Percentiles rank a stretch among this genome's conserved stretches.
phyloP scores from a whole-genome alignment of 2,797 vertebrate genomes.

The Labroides dimidiatus region DNA sequence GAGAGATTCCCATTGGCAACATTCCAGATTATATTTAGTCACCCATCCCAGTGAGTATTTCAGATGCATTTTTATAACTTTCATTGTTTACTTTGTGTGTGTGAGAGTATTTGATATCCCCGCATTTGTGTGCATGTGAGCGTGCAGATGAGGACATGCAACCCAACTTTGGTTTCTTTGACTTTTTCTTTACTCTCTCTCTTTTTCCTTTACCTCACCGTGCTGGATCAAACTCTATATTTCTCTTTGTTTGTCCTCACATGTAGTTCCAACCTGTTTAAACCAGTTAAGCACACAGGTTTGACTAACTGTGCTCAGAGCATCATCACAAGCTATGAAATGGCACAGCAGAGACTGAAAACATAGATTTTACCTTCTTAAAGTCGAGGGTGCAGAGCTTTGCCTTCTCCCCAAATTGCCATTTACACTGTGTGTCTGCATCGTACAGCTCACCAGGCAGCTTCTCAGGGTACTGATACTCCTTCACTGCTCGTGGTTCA shows the following conservation, averaged over 20 bases:
- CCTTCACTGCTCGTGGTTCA: conserved; percentile 86
- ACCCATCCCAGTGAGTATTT: conserved; percentile 67
- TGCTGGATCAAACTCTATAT: conserved; percentile 30
- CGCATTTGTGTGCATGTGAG: conserved; percentile 1
- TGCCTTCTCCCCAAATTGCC: conserved; percentile 95
- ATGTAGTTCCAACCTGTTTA: conserved; percentile 27
- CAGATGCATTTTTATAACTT: conserved; percentile 46
- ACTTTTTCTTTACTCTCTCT: conserved; percentile 16
- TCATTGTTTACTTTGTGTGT: conserved; percentile 56
- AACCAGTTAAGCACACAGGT: conserved; percentile 17
- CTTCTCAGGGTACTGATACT: conserved; percentile 91
- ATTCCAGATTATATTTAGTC: conserved; percentile 81
- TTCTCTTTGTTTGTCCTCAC: conserved; percentile 11
- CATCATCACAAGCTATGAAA: conserved; percentile 5
- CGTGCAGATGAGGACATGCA: conserved; percentile 31
- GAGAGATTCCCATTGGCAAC: conserved; percentile 80
- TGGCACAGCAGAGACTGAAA: conserved; percentile 10
- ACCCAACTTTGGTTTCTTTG: conserved; percentile 51
- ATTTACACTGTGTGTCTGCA: conserved; percentile 93
- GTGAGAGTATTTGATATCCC: conserved; percentile 7
- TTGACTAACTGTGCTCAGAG: conserved; percentile 23
- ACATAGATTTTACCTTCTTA: conserved; percentile 87
- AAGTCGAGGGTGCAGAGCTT: conserved; percentile 92
- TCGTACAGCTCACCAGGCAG: conserved; percentile 92
- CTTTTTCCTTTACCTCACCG: conserved; percentile 48